Evolutionary conservation across 1,140 invertebrate species (phyloP).

Genomic region (Lucilia cuprina): DNA sequence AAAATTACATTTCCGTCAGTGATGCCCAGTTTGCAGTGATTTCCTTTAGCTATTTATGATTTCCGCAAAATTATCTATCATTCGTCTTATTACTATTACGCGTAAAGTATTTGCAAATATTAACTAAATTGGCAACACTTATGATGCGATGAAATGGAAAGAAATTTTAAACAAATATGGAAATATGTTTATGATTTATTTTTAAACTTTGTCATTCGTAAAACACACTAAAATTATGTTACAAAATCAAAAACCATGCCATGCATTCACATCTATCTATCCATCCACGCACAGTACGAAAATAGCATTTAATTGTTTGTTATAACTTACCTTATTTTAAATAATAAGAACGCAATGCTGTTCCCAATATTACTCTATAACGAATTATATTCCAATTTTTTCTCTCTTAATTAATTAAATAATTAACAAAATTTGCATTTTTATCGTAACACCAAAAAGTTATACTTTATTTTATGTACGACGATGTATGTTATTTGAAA

Average conservation of each 20-base stretch:
- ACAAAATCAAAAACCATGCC: background rate
- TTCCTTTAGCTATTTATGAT: too few species aligned
- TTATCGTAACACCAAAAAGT: too few species aligned
- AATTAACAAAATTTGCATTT: too few species aligned
- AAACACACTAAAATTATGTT: background rate
- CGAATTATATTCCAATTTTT: too few species aligned
- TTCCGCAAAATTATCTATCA: too few species aligned
- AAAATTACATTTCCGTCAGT: too few species aligned
- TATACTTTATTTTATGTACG: background rate
- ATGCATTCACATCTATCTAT: background rate
- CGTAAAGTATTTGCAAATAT: background rate
- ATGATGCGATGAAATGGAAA: background rate
- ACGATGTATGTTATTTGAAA: background rate
- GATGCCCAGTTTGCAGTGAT: too few species aligned
- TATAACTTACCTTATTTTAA: background rate
- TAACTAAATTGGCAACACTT: background rate
- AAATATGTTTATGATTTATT: constrained; percentile 1
- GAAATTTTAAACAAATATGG: background rate
- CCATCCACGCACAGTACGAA: background rate
- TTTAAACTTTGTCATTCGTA: background rate
- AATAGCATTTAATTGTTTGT: background rate
- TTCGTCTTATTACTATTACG: too few species aligned
- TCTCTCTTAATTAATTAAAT: too few species aligned
- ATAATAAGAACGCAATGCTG: background rate
- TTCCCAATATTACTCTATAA: background rate